Conservation (phyloP, 2,113 vertebrate genomes). For the Chaenocephalus aceratus region DNA sequence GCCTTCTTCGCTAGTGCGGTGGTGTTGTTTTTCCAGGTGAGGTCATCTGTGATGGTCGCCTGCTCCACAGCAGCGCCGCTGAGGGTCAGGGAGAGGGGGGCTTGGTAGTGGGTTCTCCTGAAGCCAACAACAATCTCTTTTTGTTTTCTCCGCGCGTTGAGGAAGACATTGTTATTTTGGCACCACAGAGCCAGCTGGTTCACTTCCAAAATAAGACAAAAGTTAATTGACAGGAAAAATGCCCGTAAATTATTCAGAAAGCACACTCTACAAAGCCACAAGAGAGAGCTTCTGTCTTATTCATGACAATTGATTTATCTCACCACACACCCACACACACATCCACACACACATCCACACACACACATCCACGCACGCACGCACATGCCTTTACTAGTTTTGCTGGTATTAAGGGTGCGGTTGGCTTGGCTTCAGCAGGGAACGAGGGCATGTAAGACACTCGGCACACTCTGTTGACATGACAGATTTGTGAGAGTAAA, state of each 20-base stretch:
- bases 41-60: too few species aligned
- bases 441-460: slow-evolving; percentile 38
- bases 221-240: slow-evolving; percentile 12
- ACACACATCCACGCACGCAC: slow-evolving; percentile 6
- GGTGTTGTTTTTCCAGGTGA: too few species aligned
- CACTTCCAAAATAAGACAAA: not conserved
- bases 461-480: slow-evolving; percentile 44
- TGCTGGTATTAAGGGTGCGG: slow-evolving; percentile 45
- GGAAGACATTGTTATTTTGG: too few species aligned
- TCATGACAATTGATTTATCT: slow-evolving; percentile 56
- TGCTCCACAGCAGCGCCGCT: too few species aligned
- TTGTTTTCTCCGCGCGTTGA: too few species aligned
- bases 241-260: slow-evolving; percentile 40
- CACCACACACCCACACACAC: not conserved
- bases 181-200: too few species aligned
- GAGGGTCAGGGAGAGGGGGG: too few species aligned
- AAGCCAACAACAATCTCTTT: too few species aligned
- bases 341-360: slow-evolving; percentile 19
- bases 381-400: slow-evolving; percentile 11
- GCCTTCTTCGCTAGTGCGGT: too few species aligned
- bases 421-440: slow-evolving; percentile 35
- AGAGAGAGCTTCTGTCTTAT: slow-evolving; percentile 20
- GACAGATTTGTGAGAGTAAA: slow-evolving; percentile 39
- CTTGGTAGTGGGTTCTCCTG: too few species aligned
- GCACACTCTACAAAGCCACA: slow-evolving; percentile 5